A percentile compares a stretch with the other conserved stretches of the same genome.
These are phyloP conservation scores for Apocheima hispidaria DNA, from an alignment of 2,888 invertebrate species.

Conservation along the genomic window DNA sequence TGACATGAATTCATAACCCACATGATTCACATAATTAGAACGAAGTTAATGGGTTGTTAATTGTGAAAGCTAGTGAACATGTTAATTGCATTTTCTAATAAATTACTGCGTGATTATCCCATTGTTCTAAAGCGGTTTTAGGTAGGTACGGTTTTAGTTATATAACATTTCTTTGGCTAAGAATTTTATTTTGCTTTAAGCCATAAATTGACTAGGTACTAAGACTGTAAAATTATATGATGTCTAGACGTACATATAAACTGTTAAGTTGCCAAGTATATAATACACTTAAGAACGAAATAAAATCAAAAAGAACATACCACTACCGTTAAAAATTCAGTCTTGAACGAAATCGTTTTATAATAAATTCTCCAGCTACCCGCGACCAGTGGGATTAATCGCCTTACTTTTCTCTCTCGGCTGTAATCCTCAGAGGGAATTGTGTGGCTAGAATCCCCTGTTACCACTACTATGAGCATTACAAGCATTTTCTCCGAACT, in stretches of 20 bases:
- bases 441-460: conserved; percentile 74
- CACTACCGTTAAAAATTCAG: conserved; percentile 41
- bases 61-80: conserved; percentile 19
- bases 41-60: conserved; percentile 25
- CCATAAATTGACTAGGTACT: not conserved
- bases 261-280: conserved; percentile 4
- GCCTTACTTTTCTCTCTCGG: conserved; percentile 82
- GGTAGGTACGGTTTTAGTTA: no score
- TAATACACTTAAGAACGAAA: conserved; percentile 8
- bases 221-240: not conserved
- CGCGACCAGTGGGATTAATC: conserved; percentile 82
- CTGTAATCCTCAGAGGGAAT: conserved; percentile 81
- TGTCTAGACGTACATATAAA: conserved; percentile 7
- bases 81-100: conserved; percentile 27
- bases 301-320: conserved; percentile 26
- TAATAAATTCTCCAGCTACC: conserved; percentile 79
- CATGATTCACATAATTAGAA: conserved; percentile 25
- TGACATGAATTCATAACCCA: conserved; percentile 30
- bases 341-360: conserved; percentile 71
- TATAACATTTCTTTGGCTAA: not conserved
- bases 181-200: not conserved
- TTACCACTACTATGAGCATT: conserved; percentile 63
- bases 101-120: conserved; percentile 1
- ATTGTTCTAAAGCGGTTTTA: conserved; percentile 4
- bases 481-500: conserved; percentile 44